phyloP scores from a whole-genome alignment of 1,140 invertebrate species.

The Rhizoglyphus robini region DNA sequence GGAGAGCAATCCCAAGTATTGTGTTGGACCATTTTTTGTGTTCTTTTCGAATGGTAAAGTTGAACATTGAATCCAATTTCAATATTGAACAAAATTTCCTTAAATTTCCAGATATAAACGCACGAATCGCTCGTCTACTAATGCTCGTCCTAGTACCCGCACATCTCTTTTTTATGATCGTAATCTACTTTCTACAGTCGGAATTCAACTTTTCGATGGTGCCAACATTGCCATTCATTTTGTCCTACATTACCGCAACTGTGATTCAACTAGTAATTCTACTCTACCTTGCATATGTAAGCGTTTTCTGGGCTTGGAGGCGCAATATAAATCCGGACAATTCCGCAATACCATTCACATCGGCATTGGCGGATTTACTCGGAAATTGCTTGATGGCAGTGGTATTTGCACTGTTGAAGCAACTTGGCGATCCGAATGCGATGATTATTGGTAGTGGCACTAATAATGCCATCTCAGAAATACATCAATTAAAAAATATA shows the following conservation, averaged over 20 bases:
- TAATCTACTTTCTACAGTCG: conserved; percentile 50
- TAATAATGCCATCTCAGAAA: no score
- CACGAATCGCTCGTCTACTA: conserved; percentile 58
- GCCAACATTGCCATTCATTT: conserved; percentile 56
- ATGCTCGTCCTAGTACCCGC: conserved; percentile 77
- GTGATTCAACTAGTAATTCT: conserved; percentile 23
- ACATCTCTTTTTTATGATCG: conserved; percentile 76
- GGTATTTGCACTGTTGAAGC: conserved; percentile 44
- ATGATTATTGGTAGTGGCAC: no score
- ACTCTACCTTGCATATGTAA: conserved; percentile 56
- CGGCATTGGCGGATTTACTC: conserved; percentile 78
- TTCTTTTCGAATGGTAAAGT: conserved; percentile 27
- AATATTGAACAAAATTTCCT: background rate
- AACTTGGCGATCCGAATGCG: conserved; percentile 5
- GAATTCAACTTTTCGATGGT: conserved; percentile 32
- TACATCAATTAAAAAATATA: no score
- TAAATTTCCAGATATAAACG: conserved; percentile 21
- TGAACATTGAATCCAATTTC: background rate
- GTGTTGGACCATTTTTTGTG: conserved; percentile 25
- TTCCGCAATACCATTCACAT: conserved; percentile 61
- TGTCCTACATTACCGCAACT: conserved; percentile 64
- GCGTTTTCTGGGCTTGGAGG: conserved; percentile 77
- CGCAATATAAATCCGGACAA: conserved; percentile 52
- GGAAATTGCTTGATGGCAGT: conserved; percentile 69
- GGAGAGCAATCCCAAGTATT: conserved; percentile 15